Conservation (phyloP, 2,888 invertebrate species). For the Philonicus albiceps region DNA sequence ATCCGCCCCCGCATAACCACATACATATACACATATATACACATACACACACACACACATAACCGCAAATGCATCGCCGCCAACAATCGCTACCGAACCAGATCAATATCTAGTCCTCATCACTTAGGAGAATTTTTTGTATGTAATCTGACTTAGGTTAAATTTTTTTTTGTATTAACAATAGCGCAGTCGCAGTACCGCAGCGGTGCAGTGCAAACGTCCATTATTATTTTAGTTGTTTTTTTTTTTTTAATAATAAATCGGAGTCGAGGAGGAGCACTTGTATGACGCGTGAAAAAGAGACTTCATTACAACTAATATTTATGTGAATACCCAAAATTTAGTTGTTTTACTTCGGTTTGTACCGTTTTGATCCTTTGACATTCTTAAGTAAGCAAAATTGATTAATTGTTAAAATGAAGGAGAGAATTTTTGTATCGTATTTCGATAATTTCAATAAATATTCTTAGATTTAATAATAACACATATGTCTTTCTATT, state of each 20-base stretch:
- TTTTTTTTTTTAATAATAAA: neutral
- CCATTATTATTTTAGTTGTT: neutral
- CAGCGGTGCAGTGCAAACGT: slow-evolving; percentile 23
- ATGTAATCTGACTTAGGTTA: slow-evolving; percentile 26
- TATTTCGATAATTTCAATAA: slow-evolving; percentile 40
- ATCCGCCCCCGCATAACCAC: neutral
- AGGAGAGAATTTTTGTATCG: slow-evolving; percentile 30
- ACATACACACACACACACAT: too few species aligned
- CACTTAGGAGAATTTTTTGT: slow-evolving; percentile 31
- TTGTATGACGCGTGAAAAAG: slow-evolving; percentile 6
- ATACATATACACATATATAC: too few species aligned
- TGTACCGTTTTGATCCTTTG: slow-evolving; percentile 29
- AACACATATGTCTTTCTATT: neutral
- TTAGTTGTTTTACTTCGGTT: slow-evolving; percentile 28
- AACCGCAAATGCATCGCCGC: neutral
- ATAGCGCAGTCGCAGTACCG: slow-evolving; percentile 6
- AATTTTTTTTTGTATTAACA: slow-evolving; percentile 33
- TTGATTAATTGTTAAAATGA: slow-evolving; percentile 33
- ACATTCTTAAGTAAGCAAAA: slow-evolving; percentile 29
- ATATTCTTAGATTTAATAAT: slow-evolving; percentile 41
- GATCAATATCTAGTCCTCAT: slow-evolving; percentile 33
- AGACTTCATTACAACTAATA: slow-evolving; percentile 24
- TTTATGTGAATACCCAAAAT: slow-evolving; percentile 38
- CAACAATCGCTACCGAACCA: slow-evolving; percentile 4
- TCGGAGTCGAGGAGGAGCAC: neutral